Evolutionary conservation across 2,797 vertebrate genomes (phyloP).

Genomic region (Loris lydekkerianus): DNA sequence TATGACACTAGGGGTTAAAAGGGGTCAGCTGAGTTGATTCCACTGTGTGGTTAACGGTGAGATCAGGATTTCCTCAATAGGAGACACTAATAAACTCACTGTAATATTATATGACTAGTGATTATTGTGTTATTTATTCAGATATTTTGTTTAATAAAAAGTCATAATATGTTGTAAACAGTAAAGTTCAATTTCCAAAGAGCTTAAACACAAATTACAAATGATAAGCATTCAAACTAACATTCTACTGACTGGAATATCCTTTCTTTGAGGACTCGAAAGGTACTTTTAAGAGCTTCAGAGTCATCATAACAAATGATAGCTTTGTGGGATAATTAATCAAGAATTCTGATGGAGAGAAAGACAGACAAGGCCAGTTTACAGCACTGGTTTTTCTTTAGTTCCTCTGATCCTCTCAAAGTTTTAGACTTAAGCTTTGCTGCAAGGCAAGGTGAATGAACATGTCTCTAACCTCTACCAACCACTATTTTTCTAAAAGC

Average conservation of each 20-base stretch:
- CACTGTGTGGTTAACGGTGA: constrained; percentile 56
- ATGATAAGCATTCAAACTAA: constrained; percentile 61
- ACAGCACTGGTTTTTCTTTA: constrained; percentile 42
- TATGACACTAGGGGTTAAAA: constrained; percentile 58
- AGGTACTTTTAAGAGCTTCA: constrained; percentile 45
- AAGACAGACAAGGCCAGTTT: constrained; percentile 14
- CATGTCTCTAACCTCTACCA: background rate
- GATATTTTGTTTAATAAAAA: constrained; percentile 65
- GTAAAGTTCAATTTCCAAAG: constrained; percentile 61
- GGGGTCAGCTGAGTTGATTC: constrained; percentile 60
- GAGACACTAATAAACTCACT: constrained; percentile 64
- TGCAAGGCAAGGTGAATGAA: constrained; percentile 14
- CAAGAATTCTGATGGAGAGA: constrained; percentile 44
- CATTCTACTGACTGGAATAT: constrained; percentile 29
- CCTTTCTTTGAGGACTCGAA: constrained; percentile 53
- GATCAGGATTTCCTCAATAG: constrained; percentile 53
- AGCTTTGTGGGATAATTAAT: constrained; percentile 27
- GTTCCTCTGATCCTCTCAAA: constrained; percentile 13
- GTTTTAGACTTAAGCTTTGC: constrained; percentile 22
- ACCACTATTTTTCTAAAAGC: constrained; percentile 35
- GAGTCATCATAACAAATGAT: constrained; percentile 11
- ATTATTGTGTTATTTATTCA: constrained; percentile 50
- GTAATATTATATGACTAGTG: constrained; percentile 37
- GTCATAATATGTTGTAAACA: constrained; percentile 34
- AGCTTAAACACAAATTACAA: constrained; percentile 68